Evolutionary conservation across 2,113 vertebrate genomes (phyloP).

Genomic region (Lepisosteus oculatus): DNA sequence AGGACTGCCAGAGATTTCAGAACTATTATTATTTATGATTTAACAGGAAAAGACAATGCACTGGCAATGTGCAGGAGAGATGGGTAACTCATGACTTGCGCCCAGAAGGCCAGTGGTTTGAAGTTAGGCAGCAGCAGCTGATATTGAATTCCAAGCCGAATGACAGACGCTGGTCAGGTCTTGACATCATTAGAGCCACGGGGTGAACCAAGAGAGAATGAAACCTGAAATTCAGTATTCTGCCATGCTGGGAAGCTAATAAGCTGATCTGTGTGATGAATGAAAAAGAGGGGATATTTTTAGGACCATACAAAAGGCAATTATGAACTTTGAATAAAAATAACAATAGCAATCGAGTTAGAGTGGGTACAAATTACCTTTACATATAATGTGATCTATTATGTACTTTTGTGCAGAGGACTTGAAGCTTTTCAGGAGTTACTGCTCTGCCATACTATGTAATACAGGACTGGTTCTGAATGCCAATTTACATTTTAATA

Average conservation of each 20-base stretch:
- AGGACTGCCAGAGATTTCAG: conserved; percentile 3
- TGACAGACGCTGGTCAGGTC: conserved; percentile 2
- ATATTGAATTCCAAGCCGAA: conserved; percentile 3
- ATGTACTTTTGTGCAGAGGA: not conserved
- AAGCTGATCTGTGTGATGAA: conserved; percentile 34
- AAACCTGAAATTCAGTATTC: not conserved
- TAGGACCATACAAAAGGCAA: not conserved
- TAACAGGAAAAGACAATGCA: not conserved
- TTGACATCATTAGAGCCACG: conserved; percentile 39
- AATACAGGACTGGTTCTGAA: not conserved
- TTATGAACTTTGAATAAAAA: not conserved
- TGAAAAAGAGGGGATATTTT: conserved; percentile 15
- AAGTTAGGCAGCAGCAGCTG: conserved; percentile 3
- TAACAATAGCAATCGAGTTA: too few species aligned
- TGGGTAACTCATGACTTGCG: not conserved
- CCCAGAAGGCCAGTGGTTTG: conserved; percentile 1
- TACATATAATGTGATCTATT: too few species aligned
- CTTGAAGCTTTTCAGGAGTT: not conserved
- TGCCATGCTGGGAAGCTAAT: conserved; percentile 46
- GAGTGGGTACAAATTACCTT: not conserved
- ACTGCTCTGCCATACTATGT: not conserved
- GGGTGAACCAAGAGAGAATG: conserved; percentile 37
- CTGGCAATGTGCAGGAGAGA: not conserved
- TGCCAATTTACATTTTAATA: not conserved
- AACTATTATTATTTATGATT: conserved; percentile 9